phyloP scores from a whole-genome alignment of 1,140 invertebrate species.

The Agrypnia vestita region DNA sequence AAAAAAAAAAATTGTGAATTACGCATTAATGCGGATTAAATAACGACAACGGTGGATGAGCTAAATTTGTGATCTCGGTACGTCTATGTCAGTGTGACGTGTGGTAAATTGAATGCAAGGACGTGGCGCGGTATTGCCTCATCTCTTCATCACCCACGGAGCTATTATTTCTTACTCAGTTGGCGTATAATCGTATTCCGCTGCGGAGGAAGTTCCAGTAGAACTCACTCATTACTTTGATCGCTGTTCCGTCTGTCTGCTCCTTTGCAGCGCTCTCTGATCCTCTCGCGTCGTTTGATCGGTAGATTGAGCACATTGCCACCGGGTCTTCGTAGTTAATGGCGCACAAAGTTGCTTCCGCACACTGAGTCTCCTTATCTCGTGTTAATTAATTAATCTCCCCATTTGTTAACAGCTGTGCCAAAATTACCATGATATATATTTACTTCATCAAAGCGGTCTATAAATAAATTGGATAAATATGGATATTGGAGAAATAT shows the following conservation, averaged over 20 bases:
- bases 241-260: background rate
- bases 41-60: too few relatives aligned
- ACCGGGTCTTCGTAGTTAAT: background rate
- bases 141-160: too few relatives aligned
- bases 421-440: background rate
- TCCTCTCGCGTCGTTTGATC: background rate
- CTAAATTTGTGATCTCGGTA: too few relatives aligned
- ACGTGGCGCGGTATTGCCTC: background rate
- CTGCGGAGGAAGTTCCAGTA: constrained; percentile 12
- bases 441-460: background rate
- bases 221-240: constrained; percentile 8
- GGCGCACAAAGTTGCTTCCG: background rate
- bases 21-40: too few relatives aligned
- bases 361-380: too few relatives aligned
- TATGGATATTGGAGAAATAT: background rate
- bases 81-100: too few relatives aligned
- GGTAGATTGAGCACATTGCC: background rate
- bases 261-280: background rate
- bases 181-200: background rate
- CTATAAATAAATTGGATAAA: background rate
- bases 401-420: background rate
- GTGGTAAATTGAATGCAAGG: background rate
- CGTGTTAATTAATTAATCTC: background rate
- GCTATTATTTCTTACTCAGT: background rate
- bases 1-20: too few relatives aligned